Evolutionary conservation across 2,113 vertebrate species (phyloP).

Genomic region (Pomatostomus ruficeps): DNA sequence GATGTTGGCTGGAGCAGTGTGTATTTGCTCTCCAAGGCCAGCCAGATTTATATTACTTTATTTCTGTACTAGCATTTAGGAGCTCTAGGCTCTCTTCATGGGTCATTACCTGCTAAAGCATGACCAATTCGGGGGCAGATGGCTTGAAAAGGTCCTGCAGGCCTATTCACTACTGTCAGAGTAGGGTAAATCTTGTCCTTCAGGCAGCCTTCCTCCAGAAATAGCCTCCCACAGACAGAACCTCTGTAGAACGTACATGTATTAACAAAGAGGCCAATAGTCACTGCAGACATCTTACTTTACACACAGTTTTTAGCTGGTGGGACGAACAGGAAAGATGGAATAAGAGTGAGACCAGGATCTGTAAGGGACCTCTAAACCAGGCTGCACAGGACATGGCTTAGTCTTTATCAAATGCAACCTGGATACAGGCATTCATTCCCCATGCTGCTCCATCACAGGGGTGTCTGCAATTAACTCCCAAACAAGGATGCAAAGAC

Average conservation of each 20-base stretch:
- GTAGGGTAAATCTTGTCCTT: neutral
- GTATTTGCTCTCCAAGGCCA: neutral
- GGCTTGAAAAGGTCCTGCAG: neutral
- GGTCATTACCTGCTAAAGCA: neutral
- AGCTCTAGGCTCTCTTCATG: neutral
- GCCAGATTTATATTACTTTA: neutral
- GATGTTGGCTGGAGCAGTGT: neutral
- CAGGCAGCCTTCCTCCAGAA: neutral
- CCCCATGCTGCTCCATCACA: neutral
- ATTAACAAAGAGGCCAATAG: neutral
- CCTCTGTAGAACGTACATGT: neutral
- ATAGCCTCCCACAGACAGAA: neutral
- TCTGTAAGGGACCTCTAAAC: neutral
- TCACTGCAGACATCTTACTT: neutral
- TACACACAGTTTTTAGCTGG: neutral
- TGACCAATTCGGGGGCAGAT: neutral
- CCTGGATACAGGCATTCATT: neutral
- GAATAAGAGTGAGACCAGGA: neutral
- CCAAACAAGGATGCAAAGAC: neutral
- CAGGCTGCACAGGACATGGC: neutral
- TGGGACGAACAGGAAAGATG: neutral
- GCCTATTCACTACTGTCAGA: neutral
- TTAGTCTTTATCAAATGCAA: neutral
- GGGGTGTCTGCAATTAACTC: neutral
- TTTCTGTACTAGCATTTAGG: neutral